phyloP scores from a whole-genome alignment of 2,888 invertebrate species.

The Emmelina monodactyla region DNA sequence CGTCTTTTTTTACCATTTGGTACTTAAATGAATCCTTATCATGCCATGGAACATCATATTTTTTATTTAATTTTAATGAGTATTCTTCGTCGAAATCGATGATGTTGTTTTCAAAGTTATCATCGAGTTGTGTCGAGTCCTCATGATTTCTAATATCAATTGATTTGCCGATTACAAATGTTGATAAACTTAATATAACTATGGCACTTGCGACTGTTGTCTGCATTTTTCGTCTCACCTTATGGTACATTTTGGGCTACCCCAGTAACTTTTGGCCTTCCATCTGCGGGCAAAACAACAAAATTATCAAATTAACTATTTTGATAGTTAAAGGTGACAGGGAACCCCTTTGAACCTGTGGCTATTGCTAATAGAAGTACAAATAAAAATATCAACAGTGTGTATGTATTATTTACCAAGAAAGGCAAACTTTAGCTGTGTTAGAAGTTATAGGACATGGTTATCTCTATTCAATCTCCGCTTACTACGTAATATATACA shows the following conservation, averaged over 20 bases:
- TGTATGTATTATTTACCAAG: too few species aligned
- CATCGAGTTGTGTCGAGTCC: constrained; percentile 21
- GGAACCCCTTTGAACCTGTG: too few species aligned
- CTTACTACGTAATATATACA: too few species aligned
- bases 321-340: too few species aligned
- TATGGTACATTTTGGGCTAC: constrained; percentile 34
- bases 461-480: too few species aligned
- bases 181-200: constrained; percentile 26
- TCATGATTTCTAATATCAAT: constrained; percentile 24
- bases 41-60: constrained; percentile 41
- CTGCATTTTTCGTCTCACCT: constrained; percentile 45
- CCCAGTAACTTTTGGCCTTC: too few species aligned
- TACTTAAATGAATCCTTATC: constrained; percentile 44
- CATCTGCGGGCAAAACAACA: constrained; percentile 40
- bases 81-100: constrained; percentile 53
- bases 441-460: too few species aligned
- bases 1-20: constrained; percentile 30
- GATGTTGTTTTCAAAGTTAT: constrained; percentile 42
- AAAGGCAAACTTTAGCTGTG: too few species aligned
- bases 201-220: constrained; percentile 31
- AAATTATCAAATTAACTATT: too few species aligned
- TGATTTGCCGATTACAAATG: constrained; percentile 25
- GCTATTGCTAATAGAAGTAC: too few species aligned
- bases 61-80: constrained; percentile 38
- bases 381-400: too few species aligned